phyloP scores from a whole-genome alignment of 2,797 vertebrate genomes.

The Buceros bicornis region DNA sequence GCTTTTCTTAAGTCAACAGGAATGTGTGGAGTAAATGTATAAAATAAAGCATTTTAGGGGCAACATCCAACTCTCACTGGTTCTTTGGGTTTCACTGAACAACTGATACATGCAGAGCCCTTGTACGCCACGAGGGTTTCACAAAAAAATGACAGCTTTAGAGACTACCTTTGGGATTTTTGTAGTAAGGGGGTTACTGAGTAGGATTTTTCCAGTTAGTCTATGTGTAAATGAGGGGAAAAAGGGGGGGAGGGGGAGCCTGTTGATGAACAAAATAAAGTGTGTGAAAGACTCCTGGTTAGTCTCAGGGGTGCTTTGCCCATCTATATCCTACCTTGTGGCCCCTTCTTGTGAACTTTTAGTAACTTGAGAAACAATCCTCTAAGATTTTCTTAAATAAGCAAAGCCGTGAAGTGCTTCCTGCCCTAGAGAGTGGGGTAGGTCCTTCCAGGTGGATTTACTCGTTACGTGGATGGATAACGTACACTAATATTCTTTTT shows the following conservation, averaged over 20 bases:
- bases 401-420: neutral
- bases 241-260: rapidly evolving
- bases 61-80: neutral
- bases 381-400: neutral
- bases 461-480: neutral
- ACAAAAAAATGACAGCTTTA: neutral
- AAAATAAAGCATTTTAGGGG: neutral
- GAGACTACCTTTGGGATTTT: neutral
- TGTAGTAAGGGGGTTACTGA: neutral
- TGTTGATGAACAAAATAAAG: neutral
- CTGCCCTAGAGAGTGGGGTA: neutral
- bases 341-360: neutral
- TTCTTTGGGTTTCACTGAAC: neutral
- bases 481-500: neutral
- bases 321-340: neutral
- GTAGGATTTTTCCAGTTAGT: neutral
- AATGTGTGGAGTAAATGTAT: neutral
- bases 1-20: neutral
- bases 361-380: neutral
- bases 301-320: neutral
- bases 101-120: neutral
- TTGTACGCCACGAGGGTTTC: neutral
- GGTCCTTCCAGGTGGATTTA: neutral
- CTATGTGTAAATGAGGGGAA: neutral
- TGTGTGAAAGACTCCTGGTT: neutral